Base-by-base conservation (phyloP, 2,113 vertebrate genomes). In the Bubo bubo region DNA sequence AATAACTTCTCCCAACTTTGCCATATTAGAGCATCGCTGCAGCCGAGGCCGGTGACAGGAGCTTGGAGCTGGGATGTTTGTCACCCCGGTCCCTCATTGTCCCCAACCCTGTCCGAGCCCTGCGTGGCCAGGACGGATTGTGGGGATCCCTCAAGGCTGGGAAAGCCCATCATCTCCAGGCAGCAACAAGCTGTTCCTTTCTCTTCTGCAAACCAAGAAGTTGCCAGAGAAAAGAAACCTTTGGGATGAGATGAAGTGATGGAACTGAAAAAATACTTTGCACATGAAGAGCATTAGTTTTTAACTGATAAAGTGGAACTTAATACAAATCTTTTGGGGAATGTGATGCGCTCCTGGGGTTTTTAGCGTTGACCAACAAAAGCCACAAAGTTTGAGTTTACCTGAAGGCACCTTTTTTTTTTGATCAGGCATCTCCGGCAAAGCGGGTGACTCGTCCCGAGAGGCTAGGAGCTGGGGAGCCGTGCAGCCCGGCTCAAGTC, bases 381-480 rank as follows among this genome's bases (percentile, higher is more conserved):
- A 66, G 34, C 7, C 32, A 11, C 53, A 10, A 41, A 35, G 32
- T 55, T 73, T 41, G 32, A 5, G n/a, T 56, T 56, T 30, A 18
- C 68, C 68, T n/a, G 41, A 35, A 27, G 0, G 30, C 15, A 9
- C 17, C 37, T 47, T 49, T 52, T 26, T 27, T 19, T 45, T 50
- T 43, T 14, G 47, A 10, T 3, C 6, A 5, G 50, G 43, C 27
- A 9, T 8, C 27, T 52, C 45, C 28, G 19, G 50, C 10, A 8
- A 4, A 41, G 58, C 0, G 2, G 56, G 16, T 5, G 35, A 3
- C 28, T n/a, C 1, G 4, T 32, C n/a, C 60, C 2, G 0, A 9
- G 55, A 2, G 8, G 15, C 34, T 30, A 55, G 71, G 45, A 75
- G 45, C 70, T 28, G 27, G 1, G 30, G 35, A 15, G 43, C 43